phyloP scores from a whole-genome alignment of 2,113 vertebrate genomes.

The Dasyurus viverrinus region DNA sequence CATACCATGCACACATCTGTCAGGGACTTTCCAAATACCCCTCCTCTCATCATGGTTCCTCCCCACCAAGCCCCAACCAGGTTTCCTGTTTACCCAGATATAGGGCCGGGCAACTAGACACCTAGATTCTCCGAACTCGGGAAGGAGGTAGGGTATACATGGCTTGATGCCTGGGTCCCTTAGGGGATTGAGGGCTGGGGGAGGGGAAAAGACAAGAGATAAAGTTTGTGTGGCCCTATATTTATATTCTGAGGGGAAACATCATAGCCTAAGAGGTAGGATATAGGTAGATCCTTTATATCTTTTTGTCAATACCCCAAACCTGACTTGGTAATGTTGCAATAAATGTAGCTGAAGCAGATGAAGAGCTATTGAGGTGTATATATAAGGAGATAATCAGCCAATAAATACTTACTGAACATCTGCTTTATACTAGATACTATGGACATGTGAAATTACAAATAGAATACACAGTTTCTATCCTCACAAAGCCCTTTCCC shows the following conservation, averaged over 20 bases:
- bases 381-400: background rate
- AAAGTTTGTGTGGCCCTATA: background rate
- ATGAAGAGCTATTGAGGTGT: background rate
- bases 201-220: background rate
- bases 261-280: background rate
- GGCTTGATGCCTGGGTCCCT: background rate
- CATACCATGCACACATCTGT: conserved; percentile 68
- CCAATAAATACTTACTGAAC: background rate
- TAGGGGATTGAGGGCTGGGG: background rate
- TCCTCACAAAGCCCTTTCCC: background rate
- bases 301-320: background rate
- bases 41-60: conserved; percentile 2
- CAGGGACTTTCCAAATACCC: conserved; percentile 75
- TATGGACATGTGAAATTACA: background rate
- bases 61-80: conserved; percentile 55
- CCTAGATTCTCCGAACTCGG: conserved; percentile 72
- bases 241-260: background rate
- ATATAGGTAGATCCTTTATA: background rate
- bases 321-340: background rate
- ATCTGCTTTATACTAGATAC: background rate
- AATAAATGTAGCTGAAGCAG: background rate
- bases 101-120: conserved; percentile 64
- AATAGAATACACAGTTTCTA: background rate
- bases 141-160: conserved; percentile 34
- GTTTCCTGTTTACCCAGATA: conserved; percentile 79